These are phyloP conservation scores for Molothrus aeneus DNA, from an alignment of 2,797 vertebrate genomes.

Conservation along the genomic window DNA sequence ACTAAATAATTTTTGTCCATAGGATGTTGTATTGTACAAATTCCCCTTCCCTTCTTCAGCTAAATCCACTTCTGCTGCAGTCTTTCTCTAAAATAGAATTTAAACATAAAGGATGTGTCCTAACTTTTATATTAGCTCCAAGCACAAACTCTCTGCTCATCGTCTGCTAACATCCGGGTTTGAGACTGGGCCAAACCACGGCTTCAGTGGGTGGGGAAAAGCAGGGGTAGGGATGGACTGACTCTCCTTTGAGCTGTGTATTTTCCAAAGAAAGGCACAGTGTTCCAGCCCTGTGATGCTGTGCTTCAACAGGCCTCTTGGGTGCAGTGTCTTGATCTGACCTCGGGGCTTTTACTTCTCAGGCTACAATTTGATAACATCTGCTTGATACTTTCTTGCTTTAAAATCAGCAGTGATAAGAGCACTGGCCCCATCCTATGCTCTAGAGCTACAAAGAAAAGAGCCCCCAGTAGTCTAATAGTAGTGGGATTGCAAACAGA, in stretches of 20 bases:
- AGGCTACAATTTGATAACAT: background rate
- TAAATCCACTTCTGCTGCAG: background rate
- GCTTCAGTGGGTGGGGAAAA: background rate
- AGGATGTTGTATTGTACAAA: background rate
- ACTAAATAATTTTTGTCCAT: background rate
- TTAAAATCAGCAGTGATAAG: background rate
- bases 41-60: background rate
- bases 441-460: background rate
- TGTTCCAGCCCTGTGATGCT: background rate
- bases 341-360: background rate
- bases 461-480: background rate
- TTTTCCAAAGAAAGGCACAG: background rate
- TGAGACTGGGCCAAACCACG: background rate
- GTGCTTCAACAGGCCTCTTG: background rate
- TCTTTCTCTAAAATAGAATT: background rate
- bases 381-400: background rate
- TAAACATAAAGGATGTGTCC: background rate
- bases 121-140: background rate
- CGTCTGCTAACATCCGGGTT: rapidly evolving
- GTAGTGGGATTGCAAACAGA: background rate
- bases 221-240: background rate
- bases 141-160: background rate
- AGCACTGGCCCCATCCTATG: background rate
- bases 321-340: background rate
- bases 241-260: background rate